Evolutionary conservation across 2,113 vertebrate species (phyloP), one percentile per base, ranked within the genome.

Genomic region (Circaetus cinerascens): DNA sequence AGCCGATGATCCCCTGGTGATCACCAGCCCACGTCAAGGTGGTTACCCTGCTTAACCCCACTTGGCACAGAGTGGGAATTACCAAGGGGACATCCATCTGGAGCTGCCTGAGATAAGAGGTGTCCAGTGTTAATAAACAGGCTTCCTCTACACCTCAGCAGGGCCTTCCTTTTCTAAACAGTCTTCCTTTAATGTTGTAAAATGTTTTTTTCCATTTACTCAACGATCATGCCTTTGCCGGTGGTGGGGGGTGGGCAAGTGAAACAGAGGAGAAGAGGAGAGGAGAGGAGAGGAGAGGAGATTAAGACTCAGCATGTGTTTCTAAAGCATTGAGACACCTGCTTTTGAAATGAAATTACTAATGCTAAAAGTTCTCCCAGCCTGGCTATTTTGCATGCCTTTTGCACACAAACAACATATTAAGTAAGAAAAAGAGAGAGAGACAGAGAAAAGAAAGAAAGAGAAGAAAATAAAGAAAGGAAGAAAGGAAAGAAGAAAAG

Each of bases 121-220:
- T 99, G 99, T 98, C 98, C 98, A 97, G 98, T 99, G 99, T 99
- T 99, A 99, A 98, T 98, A 98, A 98, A 97, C 99, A 99, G 98
- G 98, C 99, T 99, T 99, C 99, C 99, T 99, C 98, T 99, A 98
- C 98, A 98, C 98, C 99, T 99, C 99, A 97, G 98, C 99, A 98
- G 98, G 98, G 98, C 98, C 98, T 99, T 99, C 99, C 99, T 98
- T 99, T 99, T 99, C 98, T 98, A 99, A 99, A 99, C 99, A 99
- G 96, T 95, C 97, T 98, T 98, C 98, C 99, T 99, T 99, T 99
- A 98, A 99, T 99, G 99, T 99, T 98, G 98, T 98, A 97, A 97
- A 98, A 98, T 98, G 98, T 73, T 98, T 99, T 99, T 99, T 99
- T 99, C 99, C 99, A 99, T 98, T 98, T 98, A 98, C 98, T 98